Evolutionary conservation across 2,888 invertebrate genomes (phyloP), one percentile per base, ranked within the genome.

Genomic region (Synanthedon myopaeformis): DNA sequence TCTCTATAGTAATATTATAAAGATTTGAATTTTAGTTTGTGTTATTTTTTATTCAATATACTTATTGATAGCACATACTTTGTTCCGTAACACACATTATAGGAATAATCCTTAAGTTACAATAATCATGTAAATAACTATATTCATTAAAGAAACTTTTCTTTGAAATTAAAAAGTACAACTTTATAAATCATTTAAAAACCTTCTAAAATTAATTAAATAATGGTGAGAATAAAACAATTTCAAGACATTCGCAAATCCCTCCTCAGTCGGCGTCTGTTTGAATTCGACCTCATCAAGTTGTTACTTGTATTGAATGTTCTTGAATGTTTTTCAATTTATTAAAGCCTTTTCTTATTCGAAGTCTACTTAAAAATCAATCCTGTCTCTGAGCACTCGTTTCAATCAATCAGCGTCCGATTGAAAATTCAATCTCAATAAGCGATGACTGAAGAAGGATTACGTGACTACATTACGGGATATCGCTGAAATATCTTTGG

Each of bases 391-490:
- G 58, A 67, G 70, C 70, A 71, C 70, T 74, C 79, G 75, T 75
- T 81, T 76, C 82, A 78, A 85, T 86, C 84, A 85, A 84, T 85
- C 83, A 79, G 70, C 71, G 76, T 72, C 71, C 76, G 70, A 79
- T 83, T 83, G 82, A 80, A 80, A 79, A 77, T 83, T 83, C 82
- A 79, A 76, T 82, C 71, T 70, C 68, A 79, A 78, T 77, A 80
- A 74, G 73, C 78, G 74, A 80, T 76, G 78, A 78, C 74, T 74
- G 72, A 67, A 73, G 76, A 73, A 77, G 77, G 78, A 78, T 81
- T 82, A 83, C 82, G 79, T 76, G 77, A 82, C 79, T 74, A 72
- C 65, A 72, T 76, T 79, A 74, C 72, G 61, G 63, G 67, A 71
- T 72, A 70, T 70, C 62, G 66, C 59, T 67, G 66, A 71, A 72